phyloP scores from a whole-genome alignment of 2,888 invertebrate species.

The Gerris lacustris region DNA sequence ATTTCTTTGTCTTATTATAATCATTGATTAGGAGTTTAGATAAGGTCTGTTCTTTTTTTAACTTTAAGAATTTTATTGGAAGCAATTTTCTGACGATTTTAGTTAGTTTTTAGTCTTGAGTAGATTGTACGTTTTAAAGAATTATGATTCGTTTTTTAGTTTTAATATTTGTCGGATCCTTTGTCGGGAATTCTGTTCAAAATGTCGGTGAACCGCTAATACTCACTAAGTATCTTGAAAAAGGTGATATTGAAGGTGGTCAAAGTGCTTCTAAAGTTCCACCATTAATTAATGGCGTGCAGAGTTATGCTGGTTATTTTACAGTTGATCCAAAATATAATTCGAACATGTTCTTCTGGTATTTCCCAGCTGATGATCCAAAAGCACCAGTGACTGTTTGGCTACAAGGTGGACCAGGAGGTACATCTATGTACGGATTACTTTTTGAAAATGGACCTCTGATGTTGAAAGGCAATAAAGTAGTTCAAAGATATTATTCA shows the following conservation, averaged over 20 bases:
- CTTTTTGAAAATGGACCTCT: conserved; percentile 50
- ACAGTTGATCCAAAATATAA: conserved; percentile 46
- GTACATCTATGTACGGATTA: conserved; percentile 44
- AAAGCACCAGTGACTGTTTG: conserved; percentile 43
- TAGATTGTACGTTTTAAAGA: too few relatives aligned
- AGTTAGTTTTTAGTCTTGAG: too few relatives aligned
- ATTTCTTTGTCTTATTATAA: too few relatives aligned
- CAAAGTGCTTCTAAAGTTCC: conserved; percentile 41
- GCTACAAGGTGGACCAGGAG: conserved; percentile 50
- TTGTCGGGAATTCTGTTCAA: too few relatives aligned
- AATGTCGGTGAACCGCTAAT: neutral
- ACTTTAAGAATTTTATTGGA: too few relatives aligned
- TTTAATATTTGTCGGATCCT: neutral
- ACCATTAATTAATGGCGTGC: conserved; percentile 35
- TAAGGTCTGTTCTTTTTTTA: too few relatives aligned
- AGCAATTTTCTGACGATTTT: too few relatives aligned
- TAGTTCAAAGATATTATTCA: conserved; percentile 38
- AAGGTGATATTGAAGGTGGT: conserved; percentile 35
- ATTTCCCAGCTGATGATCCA: conserved; percentile 36
- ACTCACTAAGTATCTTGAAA: neutral
- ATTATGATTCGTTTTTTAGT: neutral
- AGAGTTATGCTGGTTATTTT: conserved; percentile 49
- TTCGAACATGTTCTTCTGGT: conserved; percentile 44
- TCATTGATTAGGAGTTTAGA: too few relatives aligned
- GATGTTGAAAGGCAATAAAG: conserved; percentile 33